phyloP scores from a whole-genome alignment of 2,888 invertebrate genomes.

The Cheilosia urbana region DNA sequence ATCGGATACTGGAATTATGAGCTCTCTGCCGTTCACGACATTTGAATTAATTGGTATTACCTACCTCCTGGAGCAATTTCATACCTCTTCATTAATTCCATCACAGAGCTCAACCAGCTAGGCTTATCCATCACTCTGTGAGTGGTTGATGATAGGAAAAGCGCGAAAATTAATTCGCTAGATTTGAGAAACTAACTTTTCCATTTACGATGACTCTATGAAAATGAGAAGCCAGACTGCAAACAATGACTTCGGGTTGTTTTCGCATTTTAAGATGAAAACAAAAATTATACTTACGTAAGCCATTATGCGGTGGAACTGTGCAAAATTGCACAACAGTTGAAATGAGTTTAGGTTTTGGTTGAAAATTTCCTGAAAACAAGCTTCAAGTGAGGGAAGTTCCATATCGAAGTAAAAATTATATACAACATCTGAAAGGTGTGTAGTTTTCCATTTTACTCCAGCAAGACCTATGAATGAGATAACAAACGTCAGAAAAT shows the following conservation, averaged over 20 bases:
- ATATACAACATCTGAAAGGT: background rate
- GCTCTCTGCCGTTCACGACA: constrained; percentile 67
- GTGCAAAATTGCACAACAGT: constrained; percentile 58
- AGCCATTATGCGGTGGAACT: constrained; percentile 68
- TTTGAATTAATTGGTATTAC: constrained; percentile 71
- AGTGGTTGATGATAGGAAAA: constrained; percentile 68
- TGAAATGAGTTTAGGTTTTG: constrained; percentile 39
- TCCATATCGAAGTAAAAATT: background rate
- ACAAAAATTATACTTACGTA: constrained; percentile 50
- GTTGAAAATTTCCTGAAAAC: constrained; percentile 10
- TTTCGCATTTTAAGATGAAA: constrained; percentile 52
- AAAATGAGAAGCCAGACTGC: constrained; percentile 22
- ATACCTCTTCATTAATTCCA: constrained; percentile 73
- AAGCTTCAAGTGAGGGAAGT: constrained; percentile 18
- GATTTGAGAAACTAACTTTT: constrained; percentile 60
- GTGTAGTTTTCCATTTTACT: background rate
- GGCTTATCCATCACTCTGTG: constrained; percentile 49
- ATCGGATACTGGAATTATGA: constrained; percentile 37
- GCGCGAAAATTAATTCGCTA: constrained; percentile 72
- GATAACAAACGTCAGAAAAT: too few species aligned
- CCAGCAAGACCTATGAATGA: too few species aligned
- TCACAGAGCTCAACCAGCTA: constrained; percentile 33
- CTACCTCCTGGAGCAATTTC: constrained; percentile 64
- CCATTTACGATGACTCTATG: constrained; percentile 37
- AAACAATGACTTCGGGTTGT: constrained; percentile 65